Conservation (phyloP, 2,888 invertebrate species). For the Polylopha cassiicola region DNA sequence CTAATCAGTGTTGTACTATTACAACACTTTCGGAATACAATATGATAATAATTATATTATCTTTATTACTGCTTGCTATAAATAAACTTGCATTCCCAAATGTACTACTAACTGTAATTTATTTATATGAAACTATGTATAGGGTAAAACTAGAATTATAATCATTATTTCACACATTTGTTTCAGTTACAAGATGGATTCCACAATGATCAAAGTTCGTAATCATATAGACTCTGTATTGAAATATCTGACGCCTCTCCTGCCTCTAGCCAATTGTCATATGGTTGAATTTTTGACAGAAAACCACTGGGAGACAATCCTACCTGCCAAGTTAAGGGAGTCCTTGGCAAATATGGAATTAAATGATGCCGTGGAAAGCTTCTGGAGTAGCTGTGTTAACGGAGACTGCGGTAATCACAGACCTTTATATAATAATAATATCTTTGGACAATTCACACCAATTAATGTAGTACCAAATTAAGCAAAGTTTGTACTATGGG, state of each 20-base stretch:
- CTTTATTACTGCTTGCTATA: too few species aligned
- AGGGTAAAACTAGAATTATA: not conserved
- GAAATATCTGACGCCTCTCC: conserved; percentile 75
- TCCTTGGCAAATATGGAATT: conserved; percentile 66
- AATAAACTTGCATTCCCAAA: too few species aligned
- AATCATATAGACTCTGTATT: conserved; percentile 69
- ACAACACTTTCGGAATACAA: too few species aligned
- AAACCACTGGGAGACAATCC: conserved; percentile 78
- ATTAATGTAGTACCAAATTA: too few species aligned
- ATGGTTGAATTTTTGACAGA: conserved; percentile 82
- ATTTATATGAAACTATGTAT: conserved; percentile 2
- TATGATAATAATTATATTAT: too few species aligned
- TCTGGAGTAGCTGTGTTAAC: conserved; percentile 57
- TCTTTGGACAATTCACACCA: too few species aligned
- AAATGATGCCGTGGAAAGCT: conserved; percentile 60
- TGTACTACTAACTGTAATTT: not conserved
- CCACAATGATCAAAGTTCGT: conserved; percentile 37
- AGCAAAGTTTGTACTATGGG: too few species aligned
- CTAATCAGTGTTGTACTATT: too few species aligned
- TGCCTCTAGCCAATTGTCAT: conserved; percentile 84
- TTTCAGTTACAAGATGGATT: conserved; percentile 35
- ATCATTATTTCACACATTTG: conserved; percentile 10
- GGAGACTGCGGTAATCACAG: conserved; percentile 25
- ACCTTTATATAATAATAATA: conserved; percentile 3
- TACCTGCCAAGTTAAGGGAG: conserved; percentile 73